Conservation (phyloP, 2,797 vertebrate genomes). For the Sebastes miniatus region DNA sequence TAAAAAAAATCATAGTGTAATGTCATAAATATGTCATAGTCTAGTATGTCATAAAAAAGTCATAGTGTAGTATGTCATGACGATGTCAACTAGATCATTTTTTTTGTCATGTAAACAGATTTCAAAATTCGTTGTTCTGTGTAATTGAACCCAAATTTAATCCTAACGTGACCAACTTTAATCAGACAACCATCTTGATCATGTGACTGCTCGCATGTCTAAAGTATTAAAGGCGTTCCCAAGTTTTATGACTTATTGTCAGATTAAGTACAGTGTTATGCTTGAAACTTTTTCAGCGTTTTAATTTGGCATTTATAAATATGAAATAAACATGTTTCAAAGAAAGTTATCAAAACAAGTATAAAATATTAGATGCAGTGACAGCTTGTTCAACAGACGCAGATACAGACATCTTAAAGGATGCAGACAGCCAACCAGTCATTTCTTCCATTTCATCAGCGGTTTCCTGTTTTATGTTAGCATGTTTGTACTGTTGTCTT, state of each 20-base stretch:
- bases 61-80: too few relatives aligned
- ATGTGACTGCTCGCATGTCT: neutral
- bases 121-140: neutral
- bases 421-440: neutral
- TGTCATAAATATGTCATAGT: too few relatives aligned
- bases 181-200: too few relatives aligned
- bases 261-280: neutral
- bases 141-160: neutral
- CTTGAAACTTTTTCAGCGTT: slow-evolving; percentile 5
- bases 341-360: slow-evolving; percentile 58
- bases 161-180: neutral
- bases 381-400: slow-evolving; percentile 22
- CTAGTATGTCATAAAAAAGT: too few relatives aligned
- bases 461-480: neutral
- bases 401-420: neutral
- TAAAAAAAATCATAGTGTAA: too few relatives aligned
- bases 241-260: neutral
- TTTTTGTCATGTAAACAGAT: too few relatives aligned
- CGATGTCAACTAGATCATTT: too few relatives aligned
- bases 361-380: slow-evolving; percentile 56
- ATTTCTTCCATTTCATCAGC: neutral
- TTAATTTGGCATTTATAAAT: slow-evolving; percentile 70
- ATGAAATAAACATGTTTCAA: slow-evolving; percentile 49
- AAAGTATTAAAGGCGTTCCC: neutral
- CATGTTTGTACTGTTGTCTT: neutral